phyloP scores from a whole-genome alignment of 2,888 invertebrate genomes.

The Nebria brevicollis region DNA sequence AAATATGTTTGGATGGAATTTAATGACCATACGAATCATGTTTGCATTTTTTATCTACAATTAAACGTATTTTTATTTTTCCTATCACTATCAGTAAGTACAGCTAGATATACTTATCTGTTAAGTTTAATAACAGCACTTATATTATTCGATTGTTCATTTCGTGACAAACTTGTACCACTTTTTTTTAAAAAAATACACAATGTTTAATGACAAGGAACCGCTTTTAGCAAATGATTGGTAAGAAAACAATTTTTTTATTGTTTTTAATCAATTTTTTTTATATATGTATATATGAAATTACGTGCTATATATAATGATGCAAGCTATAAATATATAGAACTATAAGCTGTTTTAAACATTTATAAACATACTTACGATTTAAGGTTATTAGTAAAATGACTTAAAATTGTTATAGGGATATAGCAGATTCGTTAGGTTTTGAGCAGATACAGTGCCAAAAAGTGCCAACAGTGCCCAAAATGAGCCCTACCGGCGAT shows the following conservation, averaged over 20 bases:
- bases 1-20: background rate
- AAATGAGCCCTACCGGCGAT: conserved; percentile 49
- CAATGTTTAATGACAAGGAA: conserved; percentile 19
- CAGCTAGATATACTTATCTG: background rate
- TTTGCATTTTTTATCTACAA: background rate
- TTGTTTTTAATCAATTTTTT: background rate
- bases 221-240: conserved; percentile 19
- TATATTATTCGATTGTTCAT: conserved; percentile 4
- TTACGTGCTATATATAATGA: background rate
- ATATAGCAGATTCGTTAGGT: conserved; percentile 57
- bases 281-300: background rate
- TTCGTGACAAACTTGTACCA: background rate
- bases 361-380: background rate
- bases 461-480: conserved; percentile 51
- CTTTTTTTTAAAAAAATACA: background rate
- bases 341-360: no score
- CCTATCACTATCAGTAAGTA: conserved; percentile 4
- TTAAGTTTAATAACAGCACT: conserved; percentile 7
- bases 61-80: background rate
- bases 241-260: conserved; percentile 18
- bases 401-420: conserved; percentile 42
- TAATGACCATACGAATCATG: background rate
- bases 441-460: conserved; percentile 56
- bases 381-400: background rate
- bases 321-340: no score